phyloP scores from a whole-genome alignment of 2,888 invertebrate species.

The Athripsodes cinereus region DNA sequence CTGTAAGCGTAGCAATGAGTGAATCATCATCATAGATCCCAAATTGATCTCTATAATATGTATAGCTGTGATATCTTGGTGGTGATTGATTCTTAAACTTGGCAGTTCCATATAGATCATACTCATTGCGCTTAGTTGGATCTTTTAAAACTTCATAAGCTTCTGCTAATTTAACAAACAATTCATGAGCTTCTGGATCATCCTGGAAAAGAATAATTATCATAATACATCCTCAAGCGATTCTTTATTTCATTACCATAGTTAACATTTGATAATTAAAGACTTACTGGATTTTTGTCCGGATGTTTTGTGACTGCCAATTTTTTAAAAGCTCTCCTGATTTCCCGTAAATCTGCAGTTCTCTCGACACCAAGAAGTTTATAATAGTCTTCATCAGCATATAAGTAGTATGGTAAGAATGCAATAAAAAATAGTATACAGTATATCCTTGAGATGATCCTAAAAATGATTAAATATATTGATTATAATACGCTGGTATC shows the following conservation, averaged over 20 bases:
- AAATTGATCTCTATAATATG: constrained; percentile 73
- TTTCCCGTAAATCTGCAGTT: constrained; percentile 62
- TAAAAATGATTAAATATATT: constrained; percentile 7
- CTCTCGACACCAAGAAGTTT: constrained; percentile 60
- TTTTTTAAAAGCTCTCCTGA: constrained; percentile 72
- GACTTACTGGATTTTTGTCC: constrained; percentile 60
- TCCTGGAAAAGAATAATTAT: constrained; percentile 45
- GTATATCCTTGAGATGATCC: constrained; percentile 2
- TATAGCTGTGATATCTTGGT: constrained; percentile 68
- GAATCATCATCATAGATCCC: constrained; percentile 84
- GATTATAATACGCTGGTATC: too few species aligned
- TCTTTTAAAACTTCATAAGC: constrained; percentile 87
- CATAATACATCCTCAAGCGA: too few species aligned
- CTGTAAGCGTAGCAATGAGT: constrained; percentile 70
- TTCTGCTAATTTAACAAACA: constrained; percentile 71
- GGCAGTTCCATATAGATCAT: constrained; percentile 74
- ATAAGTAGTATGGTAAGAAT: constrained; percentile 6
- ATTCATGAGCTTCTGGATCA: constrained; percentile 65
- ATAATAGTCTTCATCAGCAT: constrained; percentile 51
- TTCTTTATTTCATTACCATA: too few species aligned
- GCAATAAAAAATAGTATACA: constrained; percentile 7
- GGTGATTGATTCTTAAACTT: constrained; percentile 56
- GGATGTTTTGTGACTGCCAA: constrained; percentile 69
- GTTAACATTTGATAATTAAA: neutral
- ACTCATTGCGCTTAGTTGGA: constrained; percentile 67